A percentile compares a stretch with the other conserved stretches of the same genome.
phyloP scores from a whole-genome alignment of 2,888 invertebrate genomes.

The Dryococelus australis region DNA sequence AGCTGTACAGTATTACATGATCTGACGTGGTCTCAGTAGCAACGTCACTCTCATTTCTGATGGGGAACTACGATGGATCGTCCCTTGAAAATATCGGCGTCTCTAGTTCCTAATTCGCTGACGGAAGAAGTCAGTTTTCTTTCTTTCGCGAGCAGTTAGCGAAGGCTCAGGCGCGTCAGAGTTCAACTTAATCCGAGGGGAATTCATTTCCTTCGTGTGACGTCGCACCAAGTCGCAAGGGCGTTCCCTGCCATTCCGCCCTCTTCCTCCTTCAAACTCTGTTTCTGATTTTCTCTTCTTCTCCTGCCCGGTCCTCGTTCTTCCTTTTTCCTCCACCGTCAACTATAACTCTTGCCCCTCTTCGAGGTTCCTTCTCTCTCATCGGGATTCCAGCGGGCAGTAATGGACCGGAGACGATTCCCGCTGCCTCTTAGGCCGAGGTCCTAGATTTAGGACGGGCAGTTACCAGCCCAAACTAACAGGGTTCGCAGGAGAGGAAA shows the following conservation, averaged over 20 bases:
- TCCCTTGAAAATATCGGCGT: no score
- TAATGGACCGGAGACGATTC: constrained; percentile 16
- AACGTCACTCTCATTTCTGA: no score
- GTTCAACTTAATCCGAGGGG: neutral
- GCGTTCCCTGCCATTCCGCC: no score
- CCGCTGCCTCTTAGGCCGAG: neutral
- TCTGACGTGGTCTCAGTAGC: no score
- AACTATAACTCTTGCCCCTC: constrained; percentile 16
- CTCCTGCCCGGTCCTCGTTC: neutral
- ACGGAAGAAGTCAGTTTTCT: no score
- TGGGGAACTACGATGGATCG: no score
- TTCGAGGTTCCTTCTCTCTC: neutral
- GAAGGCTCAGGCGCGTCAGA: neutral
- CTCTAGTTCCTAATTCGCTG: no score
- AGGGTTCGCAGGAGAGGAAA: neutral
- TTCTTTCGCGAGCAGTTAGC: no score
- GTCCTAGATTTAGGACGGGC: constrained; percentile 16
- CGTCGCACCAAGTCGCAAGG: neutral
- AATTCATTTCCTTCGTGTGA: neutral
- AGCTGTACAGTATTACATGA: no score
- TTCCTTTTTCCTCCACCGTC: neutral
- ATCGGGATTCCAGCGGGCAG: neutral
- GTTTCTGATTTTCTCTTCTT: neutral
- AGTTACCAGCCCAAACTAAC: constrained; percentile 16
- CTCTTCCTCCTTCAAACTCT: neutral